Evolutionary conservation across 2,888 invertebrate species (phyloP).

Genomic region (Coelinius sp.): DNA sequence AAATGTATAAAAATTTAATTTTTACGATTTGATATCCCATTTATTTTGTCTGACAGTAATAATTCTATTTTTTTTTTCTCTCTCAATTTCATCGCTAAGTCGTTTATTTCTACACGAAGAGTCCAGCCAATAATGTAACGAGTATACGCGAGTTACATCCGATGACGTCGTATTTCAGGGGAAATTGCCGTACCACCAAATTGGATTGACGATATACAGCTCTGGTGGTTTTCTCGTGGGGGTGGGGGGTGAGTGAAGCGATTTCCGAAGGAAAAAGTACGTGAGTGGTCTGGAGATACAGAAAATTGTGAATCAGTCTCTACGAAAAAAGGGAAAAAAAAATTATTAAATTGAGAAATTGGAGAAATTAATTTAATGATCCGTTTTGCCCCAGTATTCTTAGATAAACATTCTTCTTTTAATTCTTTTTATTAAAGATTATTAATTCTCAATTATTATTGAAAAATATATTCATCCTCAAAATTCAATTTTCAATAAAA

Average conservation of each 20-base stretch:
- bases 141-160: conserved; percentile 61
- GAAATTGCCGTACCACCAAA: conserved; percentile 69
- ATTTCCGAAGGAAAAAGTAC: neutral
- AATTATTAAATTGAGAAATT: neutral
- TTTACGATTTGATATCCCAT: neutral
- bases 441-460: no score
- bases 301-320: neutral
- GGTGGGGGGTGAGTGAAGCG: conserved; percentile 45
- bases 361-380: neutral
- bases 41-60: neutral
- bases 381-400: no score
- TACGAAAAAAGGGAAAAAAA: neutral
- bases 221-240: conserved; percentile 49
- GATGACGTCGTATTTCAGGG: conserved; percentile 69
- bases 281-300: conserved; percentile 1
- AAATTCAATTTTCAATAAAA: no score
- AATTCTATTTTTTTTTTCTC: conserved; percentile 14
- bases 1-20: no score
- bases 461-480: no score
- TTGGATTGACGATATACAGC: conserved; percentile 70
- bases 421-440: no score
- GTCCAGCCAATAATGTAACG: conserved; percentile 46
- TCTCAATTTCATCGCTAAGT: conserved; percentile 1
- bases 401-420: no score
- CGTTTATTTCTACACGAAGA: conserved; percentile 13